Evolutionary conservation across 2,888 invertebrate species (phyloP).

Genomic region (Tetheella fluctuosa): DNA sequence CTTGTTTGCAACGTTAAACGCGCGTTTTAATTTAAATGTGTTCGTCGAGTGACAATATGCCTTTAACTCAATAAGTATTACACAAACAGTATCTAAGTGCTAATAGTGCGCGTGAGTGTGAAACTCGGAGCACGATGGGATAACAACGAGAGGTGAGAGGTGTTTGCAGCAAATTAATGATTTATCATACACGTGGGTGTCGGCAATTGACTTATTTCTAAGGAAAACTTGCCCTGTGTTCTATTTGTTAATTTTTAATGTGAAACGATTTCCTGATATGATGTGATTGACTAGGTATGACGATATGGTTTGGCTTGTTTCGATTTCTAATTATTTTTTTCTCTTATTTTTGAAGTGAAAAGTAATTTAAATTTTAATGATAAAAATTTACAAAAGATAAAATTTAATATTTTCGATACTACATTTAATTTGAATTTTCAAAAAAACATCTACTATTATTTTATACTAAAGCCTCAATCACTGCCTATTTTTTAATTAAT

Average conservation of each 20-base stretch:
- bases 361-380: no score
- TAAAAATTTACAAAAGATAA: no score
- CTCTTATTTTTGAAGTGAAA: no score
- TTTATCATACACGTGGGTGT: conserved; percentile 11
- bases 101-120: conserved; percentile 8
- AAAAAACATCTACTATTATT: no score
- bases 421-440: no score
- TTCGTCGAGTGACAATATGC: conserved; percentile 7
- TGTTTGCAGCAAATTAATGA: conserved; percentile 4
- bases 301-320: no score
- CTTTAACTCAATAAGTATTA: background rate
- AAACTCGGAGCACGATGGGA: conserved; percentile 4
- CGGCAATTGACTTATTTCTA: conserved; percentile 11
- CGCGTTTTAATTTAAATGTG: background rate
- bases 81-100: conserved; percentile 2
- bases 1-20: background rate
- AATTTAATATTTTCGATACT: no score
- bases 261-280: no score
- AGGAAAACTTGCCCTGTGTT: background rate
- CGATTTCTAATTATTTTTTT: no score
- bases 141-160: conserved; percentile 10
- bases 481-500: no score
- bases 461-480: no score
- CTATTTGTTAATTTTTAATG: background rate
- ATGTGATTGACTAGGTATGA: no score